Percentiles rank a stretch among this genome's conserved stretches.
These are phyloP conservation scores for Nyctibius grandis DNA, from an alignment of 2,797 vertebrate genomes.

Conservation along the genomic window DNA sequence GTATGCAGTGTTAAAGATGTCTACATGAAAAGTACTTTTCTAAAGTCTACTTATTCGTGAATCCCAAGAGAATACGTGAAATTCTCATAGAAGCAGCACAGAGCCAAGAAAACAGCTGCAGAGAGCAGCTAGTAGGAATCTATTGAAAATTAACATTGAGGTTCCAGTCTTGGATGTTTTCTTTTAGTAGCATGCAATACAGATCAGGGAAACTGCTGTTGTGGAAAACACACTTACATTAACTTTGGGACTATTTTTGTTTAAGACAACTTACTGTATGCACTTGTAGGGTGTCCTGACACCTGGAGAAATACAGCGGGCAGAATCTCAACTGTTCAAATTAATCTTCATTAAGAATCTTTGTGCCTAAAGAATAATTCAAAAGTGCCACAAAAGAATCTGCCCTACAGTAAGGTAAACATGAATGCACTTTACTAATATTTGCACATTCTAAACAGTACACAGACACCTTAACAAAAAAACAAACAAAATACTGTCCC, in stretches of 20 bases:
- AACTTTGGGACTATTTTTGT: background rate
- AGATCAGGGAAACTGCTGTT: background rate
- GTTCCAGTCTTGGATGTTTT: background rate
- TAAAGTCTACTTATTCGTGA: background rate
- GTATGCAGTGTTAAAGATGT: background rate
- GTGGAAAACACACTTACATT: background rate
- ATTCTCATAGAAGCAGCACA: background rate
- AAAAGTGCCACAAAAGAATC: background rate
- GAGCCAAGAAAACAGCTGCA: background rate
- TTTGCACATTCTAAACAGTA: background rate
- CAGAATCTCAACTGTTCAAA: background rate
- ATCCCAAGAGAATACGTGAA: background rate
- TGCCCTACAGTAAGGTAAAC: background rate
- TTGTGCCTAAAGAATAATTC: background rate
- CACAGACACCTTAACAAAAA: background rate
- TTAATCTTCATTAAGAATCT: background rate
- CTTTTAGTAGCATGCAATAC: background rate
- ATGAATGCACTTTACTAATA: background rate
- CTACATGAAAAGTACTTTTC: background rate
- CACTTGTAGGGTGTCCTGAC: background rate
- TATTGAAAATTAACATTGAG: rapidly evolving
- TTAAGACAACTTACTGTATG: background rate
- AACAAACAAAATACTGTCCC: background rate
- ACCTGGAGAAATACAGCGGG: background rate
- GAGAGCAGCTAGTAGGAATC: background rate